Evolutionary conservation across 2,888 invertebrate species (phyloP), one percentile per base, ranked within the genome.

Genomic region (Encarsia formosa): DNA sequence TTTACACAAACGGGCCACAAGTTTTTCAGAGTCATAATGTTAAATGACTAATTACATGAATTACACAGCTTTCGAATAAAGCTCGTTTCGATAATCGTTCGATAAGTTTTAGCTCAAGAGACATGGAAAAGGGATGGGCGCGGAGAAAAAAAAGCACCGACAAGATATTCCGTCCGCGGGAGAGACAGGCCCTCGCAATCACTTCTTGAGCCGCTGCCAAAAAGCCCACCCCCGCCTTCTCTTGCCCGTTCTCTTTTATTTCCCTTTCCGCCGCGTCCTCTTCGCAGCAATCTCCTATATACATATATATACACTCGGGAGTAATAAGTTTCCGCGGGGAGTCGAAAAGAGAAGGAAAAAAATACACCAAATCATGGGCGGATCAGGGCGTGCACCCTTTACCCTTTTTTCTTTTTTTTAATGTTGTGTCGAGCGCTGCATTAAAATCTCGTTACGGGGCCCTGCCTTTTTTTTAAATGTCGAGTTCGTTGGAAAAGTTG

Each of bases 131-230:
- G 59, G 58, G 53, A 56, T 46, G 56, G 56, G 56, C 57, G 52
- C 55, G 58, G 59, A 19, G 19, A 23, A 35, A 16, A 46, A 26
- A 31, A 46, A 57, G 56, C 61, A 60, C 52, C 54, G 56, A 61
- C 23, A 59, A 65, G 65, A 68, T 69, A 66, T 70, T 69, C 71
- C 57, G 63, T 61, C 60, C 65, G 65, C 63, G 65, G 57, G 59
- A 64, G 67, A 69, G 69, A 69, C 68, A 69, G 68, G 68, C 63
- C 63, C 63, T 65, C 59, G 68, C 71, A 70, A 71, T 71, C 69
- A 70, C 68, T 62, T 65, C 64, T 71, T 72, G 71, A 70, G 65
- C 65, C 65, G 61, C 58, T 68, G 71, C 70, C 71, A 71, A 68
- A 56, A 61, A 63, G 18, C 18, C 4, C 23, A 15, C 23, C 23